Base-by-base conservation (phyloP, 2,797 vertebrate genomes). In the Protonibea diacanthus region DNA sequence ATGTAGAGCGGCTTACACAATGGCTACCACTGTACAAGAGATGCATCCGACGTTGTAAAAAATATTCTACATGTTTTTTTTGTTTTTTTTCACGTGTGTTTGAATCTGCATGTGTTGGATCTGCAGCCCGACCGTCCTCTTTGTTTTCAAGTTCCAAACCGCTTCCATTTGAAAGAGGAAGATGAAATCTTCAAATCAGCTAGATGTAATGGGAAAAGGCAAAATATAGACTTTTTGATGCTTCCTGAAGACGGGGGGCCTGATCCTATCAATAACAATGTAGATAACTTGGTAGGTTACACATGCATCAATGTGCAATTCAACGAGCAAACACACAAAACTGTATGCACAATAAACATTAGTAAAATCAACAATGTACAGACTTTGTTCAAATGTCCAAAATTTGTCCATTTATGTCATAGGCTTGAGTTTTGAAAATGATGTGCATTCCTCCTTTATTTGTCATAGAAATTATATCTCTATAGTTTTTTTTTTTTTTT, bases 301-400 rank as follows among this genome's bases (percentile, higher is more conserved):
- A 76, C 84, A 89, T 92, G 88, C 86, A 86, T 84, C 81, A 73
- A 81, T 88, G 85, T 88, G 86, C 89, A 88, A 87, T 88, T 91
- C 80, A 91, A 90, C 75, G 51, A 86, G 85, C 85, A 89, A 86
- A 90, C 83, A 90, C 82, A 86, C 84, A 86, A 82, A 90, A 71
- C 59, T 12, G 78, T 82, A 88, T 81, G 76, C 88, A 89, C 76
- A 75, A 84, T 70, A 80, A 85, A 88, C 76, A 80, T 86, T 73
- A 84, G 72, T 81, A 55, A 88, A 86, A 83, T 65, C 74, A 84
- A 85, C 62, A 86, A 84, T 86, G 59, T 84, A 85, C 83, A 89
- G 76, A 86, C 82, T 86, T 73, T 80, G 76, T 86, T 85, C 64
- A 71, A 71, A 77, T 40, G 57, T 84, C 73, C 65, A 55, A 60